phyloP scores from a whole-genome alignment of 2,113 vertebrate genomes.

The Pica pica region DNA sequence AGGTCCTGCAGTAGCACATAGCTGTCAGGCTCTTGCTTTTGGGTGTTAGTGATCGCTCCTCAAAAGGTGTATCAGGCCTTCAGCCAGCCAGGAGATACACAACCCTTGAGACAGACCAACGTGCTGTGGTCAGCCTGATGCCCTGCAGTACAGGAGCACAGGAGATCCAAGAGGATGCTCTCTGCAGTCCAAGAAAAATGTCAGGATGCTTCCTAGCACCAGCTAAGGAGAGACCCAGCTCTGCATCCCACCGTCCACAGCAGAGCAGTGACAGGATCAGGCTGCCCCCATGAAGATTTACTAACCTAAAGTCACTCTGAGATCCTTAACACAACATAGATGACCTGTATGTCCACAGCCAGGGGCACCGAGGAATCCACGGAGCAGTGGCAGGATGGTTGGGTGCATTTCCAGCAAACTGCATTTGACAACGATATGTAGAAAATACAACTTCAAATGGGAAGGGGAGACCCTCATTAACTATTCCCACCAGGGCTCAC shows the following conservation, averaged over 20 bases:
- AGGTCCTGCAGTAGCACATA: neutral
- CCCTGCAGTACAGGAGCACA: neutral
- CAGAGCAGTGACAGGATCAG: neutral
- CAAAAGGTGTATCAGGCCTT: neutral
- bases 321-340: neutral
- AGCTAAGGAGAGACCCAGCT: neutral
- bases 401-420: neutral
- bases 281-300: neutral
- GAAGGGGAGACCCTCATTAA: neutral
- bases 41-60: neutral
- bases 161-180: neutral
- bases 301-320: neutral
- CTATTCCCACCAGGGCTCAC: neutral
- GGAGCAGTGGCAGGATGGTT: neutral
- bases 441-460: neutral
- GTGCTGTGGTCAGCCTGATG: neutral
- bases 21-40: neutral
- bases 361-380: neutral
- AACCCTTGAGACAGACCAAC: neutral
- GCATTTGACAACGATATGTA: neutral
- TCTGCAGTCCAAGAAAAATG: neutral
- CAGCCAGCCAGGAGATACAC: neutral
- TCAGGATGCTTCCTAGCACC: neutral
- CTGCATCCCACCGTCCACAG: neutral
- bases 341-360: neutral